These are phyloP conservation scores for Hypsibius dujardini DNA, from an alignment of 1,140 invertebrate species.

Conservation along the genomic window DNA sequence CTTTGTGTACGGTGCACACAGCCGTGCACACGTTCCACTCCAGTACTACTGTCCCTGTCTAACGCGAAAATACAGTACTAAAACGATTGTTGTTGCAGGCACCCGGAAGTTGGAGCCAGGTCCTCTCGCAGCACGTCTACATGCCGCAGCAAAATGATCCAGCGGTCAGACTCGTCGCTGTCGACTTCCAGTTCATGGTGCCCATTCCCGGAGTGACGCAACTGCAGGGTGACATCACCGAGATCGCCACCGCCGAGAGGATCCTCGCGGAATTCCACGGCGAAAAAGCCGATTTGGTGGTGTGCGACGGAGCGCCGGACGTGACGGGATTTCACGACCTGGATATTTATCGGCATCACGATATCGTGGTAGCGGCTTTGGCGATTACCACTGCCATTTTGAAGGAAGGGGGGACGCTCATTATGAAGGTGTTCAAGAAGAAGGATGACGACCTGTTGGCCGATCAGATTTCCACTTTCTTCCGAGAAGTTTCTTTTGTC, in stretches of 20 bases:
- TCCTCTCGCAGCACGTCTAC: conserved; percentile 49
- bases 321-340: conserved; percentile 94
- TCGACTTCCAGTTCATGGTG: conserved; percentile 95
- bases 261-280: conserved; percentile 82
- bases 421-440: conserved; percentile 50
- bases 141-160: conserved; percentile 11
- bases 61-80: too few relatives aligned
- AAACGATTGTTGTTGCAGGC: conserved; percentile 35
- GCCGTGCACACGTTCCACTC: too few relatives aligned
- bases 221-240: conserved; percentile 93
- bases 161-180: conserved; percentile 79
- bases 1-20: too few relatives aligned
- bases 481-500: background rate
- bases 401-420: conserved; percentile 65
- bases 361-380: conserved; percentile 57
- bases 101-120: conserved; percentile 95
- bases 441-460: background rate
- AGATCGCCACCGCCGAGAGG: conserved; percentile 65
- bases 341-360: conserved; percentile 54
- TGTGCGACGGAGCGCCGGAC: conserved; percentile 98
- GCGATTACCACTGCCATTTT: conserved; percentile 89
- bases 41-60: too few relatives aligned
- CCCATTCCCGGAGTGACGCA: conserved; percentile 80
- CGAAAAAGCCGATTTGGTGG: conserved; percentile 74
- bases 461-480: background rate